Evolutionary conservation across 2,888 invertebrate genomes (phyloP).

Genomic region (Arctia plantaginis): DNA sequence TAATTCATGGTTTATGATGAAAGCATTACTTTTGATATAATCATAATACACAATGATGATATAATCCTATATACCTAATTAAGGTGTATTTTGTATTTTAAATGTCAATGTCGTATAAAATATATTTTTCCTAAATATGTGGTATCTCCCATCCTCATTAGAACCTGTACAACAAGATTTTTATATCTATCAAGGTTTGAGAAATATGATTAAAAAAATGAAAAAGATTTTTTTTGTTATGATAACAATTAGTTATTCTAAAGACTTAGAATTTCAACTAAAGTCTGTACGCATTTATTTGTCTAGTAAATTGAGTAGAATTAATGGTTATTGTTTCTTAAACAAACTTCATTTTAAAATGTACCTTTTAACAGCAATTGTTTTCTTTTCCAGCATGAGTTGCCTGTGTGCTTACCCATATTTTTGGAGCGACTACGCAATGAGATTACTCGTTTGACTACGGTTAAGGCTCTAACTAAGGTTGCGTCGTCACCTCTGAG

Average conservation of each 20-base stretch:
- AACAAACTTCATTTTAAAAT: not conserved
- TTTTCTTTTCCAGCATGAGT: slow-evolving; percentile 84
- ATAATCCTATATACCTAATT: not conserved
- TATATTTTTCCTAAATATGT: no score
- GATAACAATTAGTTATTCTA: no score
- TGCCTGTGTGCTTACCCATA: slow-evolving; percentile 95
- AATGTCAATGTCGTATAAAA: no score
- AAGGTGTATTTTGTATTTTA: not conserved
- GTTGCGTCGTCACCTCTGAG: slow-evolving; percentile 96
- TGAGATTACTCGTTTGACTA: slow-evolving; percentile 98
- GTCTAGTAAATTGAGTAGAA: not conserved
- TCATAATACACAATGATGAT: not conserved
- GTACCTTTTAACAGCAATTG: not conserved
- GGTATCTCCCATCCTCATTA: no score
- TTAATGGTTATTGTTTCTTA: not conserved
- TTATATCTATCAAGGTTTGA: not conserved
- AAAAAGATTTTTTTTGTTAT: no score
- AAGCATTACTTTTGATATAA: not conserved
- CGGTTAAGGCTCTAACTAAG: slow-evolving; percentile 98
- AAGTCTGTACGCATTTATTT: not conserved
- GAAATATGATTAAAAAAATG: no score
- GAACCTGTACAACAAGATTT: no score
- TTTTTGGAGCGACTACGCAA: slow-evolving; percentile 97
- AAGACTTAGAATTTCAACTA: not conserved
- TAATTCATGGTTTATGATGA: no score